phyloP scores from a whole-genome alignment of 2,113 vertebrate genomes.

The Sminthopsis crassicaudata region DNA sequence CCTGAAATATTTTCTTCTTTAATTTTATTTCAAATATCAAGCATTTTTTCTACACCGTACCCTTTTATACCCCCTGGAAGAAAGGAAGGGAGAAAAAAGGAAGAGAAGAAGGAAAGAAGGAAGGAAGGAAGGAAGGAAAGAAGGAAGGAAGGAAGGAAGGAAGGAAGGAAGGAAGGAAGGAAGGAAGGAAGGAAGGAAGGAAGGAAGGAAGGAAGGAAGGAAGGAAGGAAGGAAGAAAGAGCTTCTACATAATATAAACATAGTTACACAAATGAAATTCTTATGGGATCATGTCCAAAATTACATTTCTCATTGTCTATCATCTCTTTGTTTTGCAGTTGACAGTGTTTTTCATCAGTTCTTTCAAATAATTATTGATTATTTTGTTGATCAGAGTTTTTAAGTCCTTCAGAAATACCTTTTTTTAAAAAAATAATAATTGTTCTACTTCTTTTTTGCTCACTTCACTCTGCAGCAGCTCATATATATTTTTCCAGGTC shows the following conservation, averaged over 20 bases:
- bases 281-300: background rate
- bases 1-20: background rate
- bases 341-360: background rate
- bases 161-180: too few species aligned
- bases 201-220: background rate
- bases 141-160: too few species aligned
- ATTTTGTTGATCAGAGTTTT: background rate
- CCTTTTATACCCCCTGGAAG: background rate
- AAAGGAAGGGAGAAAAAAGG: too few species aligned
- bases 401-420: background rate
- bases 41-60: background rate
- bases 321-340: background rate
- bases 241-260: background rate
- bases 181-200: too few species aligned
- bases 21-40: background rate
- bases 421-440: background rate
- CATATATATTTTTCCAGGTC: background rate
- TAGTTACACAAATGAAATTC: background rate
- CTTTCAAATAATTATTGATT: background rate
- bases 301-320: background rate
- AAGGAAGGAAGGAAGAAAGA: background rate
- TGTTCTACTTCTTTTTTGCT: background rate
- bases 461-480: background rate
- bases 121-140: too few species aligned
- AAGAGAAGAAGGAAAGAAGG: too few species aligned